Conservation (phyloP, 2,888 invertebrate species). For the Drosophila atripex region DNA sequence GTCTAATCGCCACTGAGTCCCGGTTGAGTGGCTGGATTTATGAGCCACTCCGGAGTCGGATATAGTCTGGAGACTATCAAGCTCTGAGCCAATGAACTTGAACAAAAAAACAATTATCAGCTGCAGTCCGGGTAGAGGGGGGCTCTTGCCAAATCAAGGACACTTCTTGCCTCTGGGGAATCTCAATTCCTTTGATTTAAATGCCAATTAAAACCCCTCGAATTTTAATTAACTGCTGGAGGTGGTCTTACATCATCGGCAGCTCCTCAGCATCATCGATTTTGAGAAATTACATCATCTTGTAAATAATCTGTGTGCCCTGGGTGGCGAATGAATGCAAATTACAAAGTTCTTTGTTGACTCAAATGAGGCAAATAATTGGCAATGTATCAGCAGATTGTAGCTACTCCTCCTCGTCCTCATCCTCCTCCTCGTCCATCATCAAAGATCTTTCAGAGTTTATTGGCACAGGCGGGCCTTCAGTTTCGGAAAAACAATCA, state of each 20-base stretch:
- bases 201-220: not conserved
- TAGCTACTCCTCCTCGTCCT: not conserved
- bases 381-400: constrained; percentile 62
- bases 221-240: constrained; percentile 27
- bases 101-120: no score
- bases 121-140: no score
- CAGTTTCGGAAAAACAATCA: constrained; percentile 28
- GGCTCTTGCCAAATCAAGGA: not conserved
- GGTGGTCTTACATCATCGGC: constrained; percentile 28
- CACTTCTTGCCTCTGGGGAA: not conserved
- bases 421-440: no score
- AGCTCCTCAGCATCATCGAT: constrained; percentile 37
- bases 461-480: constrained; percentile 2
- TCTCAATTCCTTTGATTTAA: not conserved
- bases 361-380: constrained; percentile 56
- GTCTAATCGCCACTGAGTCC: constrained; percentile 22
- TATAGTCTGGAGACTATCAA: not conserved
- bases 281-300: constrained; percentile 65
- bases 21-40: constrained; percentile 30
- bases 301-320: constrained; percentile 21
- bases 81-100: constrained; percentile 16
- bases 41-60: not conserved
- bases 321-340: constrained; percentile 31
- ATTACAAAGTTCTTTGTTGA: constrained; percentile 43
- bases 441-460: not conserved